Evolutionary conservation across 2,888 invertebrate species (phyloP), one percentile per base, ranked within the genome.

Genomic region (Leptogaster cylindrica): DNA sequence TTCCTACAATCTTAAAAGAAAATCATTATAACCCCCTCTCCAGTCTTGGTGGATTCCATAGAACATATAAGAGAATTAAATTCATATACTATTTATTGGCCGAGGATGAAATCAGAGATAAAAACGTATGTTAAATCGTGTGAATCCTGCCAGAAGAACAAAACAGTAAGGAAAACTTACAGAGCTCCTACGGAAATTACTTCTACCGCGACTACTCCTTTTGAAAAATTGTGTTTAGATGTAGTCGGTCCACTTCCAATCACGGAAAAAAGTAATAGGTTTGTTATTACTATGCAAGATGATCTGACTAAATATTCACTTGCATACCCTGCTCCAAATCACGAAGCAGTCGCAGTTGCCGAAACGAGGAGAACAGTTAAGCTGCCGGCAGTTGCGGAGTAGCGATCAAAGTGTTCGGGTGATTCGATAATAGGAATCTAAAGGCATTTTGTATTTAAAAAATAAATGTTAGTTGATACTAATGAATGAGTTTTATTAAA

Each of bases 251-350:
- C 75, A 2, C 58, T 76, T 55, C 73, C 73, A n/a, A 27, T 61
- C 25, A 73, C 72, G 2, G 65, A 72, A 68, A 66, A 70, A 39
- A 73, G 72, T 16, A 74, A 75, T 68, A 71, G 66, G 66, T 76
- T 71, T 8, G n/a, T 36, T 10, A 12, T 76, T n/a, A 78, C 78
- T 0, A 20, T 76, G 4, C 76, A 77, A 72, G 76, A 78, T 55
- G 76, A 77, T 67, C 65, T 77, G n/a, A 75, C 77, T 0, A 77
- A 78, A 74, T 78, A 72, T 68, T 74, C 74, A 8, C 71, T 73
- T 67, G 77, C 77, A 4, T 39, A 48, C 12, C 69, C 76, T 0
- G 70, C 79, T 7, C 73, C 72, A 3, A 76, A 78, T 72, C 72
- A 73, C 14, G 75, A 77, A 72, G 74, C 79, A 0, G 20, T 31